phyloP scores from a whole-genome alignment of 2,113 vertebrate genomes.

The Semicossyphus pulcher region DNA sequence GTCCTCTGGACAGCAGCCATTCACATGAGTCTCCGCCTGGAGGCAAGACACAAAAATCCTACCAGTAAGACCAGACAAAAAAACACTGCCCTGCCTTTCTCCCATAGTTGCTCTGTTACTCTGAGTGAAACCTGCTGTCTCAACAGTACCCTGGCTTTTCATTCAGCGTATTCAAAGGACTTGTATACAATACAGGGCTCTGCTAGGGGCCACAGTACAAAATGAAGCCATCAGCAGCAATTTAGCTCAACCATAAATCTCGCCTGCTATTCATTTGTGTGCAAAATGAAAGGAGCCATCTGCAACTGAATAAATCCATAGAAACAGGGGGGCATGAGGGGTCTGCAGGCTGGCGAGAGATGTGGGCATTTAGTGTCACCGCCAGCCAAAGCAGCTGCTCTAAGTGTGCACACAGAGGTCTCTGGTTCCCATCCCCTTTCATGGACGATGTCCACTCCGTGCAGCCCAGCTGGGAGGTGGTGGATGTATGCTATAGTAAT shows the following conservation, averaged over 20 bases:
- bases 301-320: slow-evolving; percentile 40
- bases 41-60: slow-evolving; percentile 48
- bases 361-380: slow-evolving; percentile 27
- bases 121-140: slow-evolving; percentile 40
- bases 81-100: slow-evolving; percentile 10
- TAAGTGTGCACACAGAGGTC: slow-evolving; percentile 10
- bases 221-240: slow-evolving; percentile 57
- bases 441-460: slow-evolving; percentile 12
- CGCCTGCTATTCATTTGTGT: slow-evolving; percentile 55
- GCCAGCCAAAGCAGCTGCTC: slow-evolving; percentile 52
- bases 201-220: slow-evolving; percentile 27
- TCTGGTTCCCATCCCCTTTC: slow-evolving; percentile 1
- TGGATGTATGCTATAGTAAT: neutral
- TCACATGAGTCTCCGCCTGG: slow-evolving; percentile 95
- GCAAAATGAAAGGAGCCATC: slow-evolving; percentile 60
- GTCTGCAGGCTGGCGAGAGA: slow-evolving; percentile 21
- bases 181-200: slow-evolving; percentile 37
- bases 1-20: slow-evolving; percentile 94
- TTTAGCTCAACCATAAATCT: slow-evolving; percentile 41
- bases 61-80: slow-evolving; percentile 26
- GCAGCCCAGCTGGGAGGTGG: slow-evolving; percentile 9
- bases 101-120: neutral
- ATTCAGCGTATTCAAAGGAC: slow-evolving; percentile 49
- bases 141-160: slow-evolving; percentile 39
- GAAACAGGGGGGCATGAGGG: slow-evolving; percentile 32